Evolutionary conservation across 2,113 vertebrate species (phyloP), one percentile per base, ranked within the genome.

Genomic region (Hypocryptadius cinnamomeus): DNA sequence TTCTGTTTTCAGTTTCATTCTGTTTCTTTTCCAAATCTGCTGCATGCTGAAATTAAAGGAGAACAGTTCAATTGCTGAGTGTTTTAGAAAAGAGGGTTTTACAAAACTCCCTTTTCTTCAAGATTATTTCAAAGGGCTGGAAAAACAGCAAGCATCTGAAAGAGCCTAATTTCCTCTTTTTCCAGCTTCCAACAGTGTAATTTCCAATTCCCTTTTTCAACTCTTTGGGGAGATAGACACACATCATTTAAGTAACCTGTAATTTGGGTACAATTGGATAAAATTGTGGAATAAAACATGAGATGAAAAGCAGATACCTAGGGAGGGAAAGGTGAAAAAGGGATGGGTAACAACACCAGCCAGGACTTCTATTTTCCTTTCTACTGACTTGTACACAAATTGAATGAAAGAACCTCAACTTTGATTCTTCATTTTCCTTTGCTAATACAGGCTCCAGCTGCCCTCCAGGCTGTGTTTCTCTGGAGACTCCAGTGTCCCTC

Each of bases 11-110:
- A 3, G 99, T 99, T 92, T 99, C 99, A 1, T 99, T 99, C 94
- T 99, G 99, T 84, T 99, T 99, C 98, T 99, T 99, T 83, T 99
- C 99, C 96, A 99, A 91, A 96, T 99, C 99, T 12, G 99, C 99
- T 1, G 99, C 99, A 44, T 99, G 99, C 99, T 99, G 90, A 24
- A 89, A 93, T 47, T 13, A 54, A 59, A 94, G 96, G 21, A 95
- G 51, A 91, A n/a, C 45, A 54, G 53, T 42, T 89, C 35, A 40
- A 2, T 1, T n/a, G 31, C 25, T 51, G 51, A 25, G 53, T 73
- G 18, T 12, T 66, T 44, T 10, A 61, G 21, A 40, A 79, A 56
- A 31, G 24, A 22, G 11, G 10, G 20, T 54, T 69, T 57, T 8
- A 20, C 8, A 2, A n/a, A 63, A 79, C 30, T 47, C 65, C 17